Evolutionary conservation across 1,140 invertebrate species (phyloP), one percentile per base, ranked within the genome.

Genomic region (Brachionus rubens): DNA sequence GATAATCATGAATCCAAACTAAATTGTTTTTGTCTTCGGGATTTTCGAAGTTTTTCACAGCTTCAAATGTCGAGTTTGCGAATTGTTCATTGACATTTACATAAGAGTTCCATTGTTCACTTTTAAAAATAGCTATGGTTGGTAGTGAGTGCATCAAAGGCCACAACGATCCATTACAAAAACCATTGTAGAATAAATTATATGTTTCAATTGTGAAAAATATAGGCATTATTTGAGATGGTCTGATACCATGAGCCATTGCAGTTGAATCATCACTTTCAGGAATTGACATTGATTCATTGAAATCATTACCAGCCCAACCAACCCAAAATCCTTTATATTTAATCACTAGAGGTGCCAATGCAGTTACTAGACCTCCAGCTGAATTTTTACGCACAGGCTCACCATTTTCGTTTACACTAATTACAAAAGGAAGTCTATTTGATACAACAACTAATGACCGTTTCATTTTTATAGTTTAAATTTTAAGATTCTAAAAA

Each of bases 1-100:
- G 92, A 83, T 95, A 95, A 82, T 95, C 92, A 79, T 94, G 92
- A 16, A 94, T 89, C 92, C 92, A 94, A 0, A 94, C 88, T 19
- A 94, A 86, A 0, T 92, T 91, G 1, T 86, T 87, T 79, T 85
- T 86, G 62, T 87, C 89, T 78, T 40, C 33, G 14, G 28, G 40
- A 33, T 46, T 40, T 43, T 88, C 85, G 7, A 88, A 87, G 47
- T 90, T 79, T 21, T 79, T 46, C 6, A 79, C 41, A 7, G 77
- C 78, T 75, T 87, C 80, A 47, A 93, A 87, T 0, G 92, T 91
- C 79, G 90, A 89, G 24, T 89, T 88, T 0, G 92, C 91, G 81
- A 94, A 94, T 80, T 90, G 86, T 79, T 91, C 88, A 79, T 94
- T 94, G 5, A 91, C 90, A 75, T 87, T 87, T 24, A 89, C 88